phyloP scores from a whole-genome alignment of 2,888 invertebrate genomes.

The Heliconius hortense region DNA sequence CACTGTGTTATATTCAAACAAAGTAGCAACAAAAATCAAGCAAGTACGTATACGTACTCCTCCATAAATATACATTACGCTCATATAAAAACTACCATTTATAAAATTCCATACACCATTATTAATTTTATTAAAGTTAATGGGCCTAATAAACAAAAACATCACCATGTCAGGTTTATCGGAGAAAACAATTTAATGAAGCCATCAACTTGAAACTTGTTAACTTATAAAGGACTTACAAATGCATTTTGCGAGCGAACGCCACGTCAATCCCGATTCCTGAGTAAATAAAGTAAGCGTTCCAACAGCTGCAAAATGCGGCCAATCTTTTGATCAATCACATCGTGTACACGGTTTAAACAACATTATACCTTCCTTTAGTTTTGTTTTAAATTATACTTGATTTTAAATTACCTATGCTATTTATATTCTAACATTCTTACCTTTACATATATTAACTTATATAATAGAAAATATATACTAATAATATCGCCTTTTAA shows the following conservation, averaged over 20 bases:
- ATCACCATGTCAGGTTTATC: conserved; percentile 34
- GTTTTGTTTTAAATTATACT: conserved; percentile 20
- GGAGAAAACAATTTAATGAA: conserved; percentile 59
- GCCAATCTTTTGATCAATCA: conserved; percentile 53
- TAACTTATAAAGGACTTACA: conserved; percentile 50
- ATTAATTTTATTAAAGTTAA: conserved; percentile 28
- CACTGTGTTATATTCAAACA: background rate
- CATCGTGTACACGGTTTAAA: conserved; percentile 34
- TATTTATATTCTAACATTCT: background rate
- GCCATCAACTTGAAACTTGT: conserved; percentile 60
- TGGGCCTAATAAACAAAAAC: conserved; percentile 25
- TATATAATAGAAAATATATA: background rate
- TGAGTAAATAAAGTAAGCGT: conserved; percentile 64
- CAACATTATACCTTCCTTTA: conserved; percentile 31
- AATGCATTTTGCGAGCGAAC: conserved; percentile 58
- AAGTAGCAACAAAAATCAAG: background rate
- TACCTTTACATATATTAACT: background rate
- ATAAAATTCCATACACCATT: conserved; percentile 9
- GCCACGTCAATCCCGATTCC: conserved; percentile 55
- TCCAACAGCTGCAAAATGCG: conserved; percentile 54
- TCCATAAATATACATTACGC: background rate
- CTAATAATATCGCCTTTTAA: background rate
- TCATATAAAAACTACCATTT: background rate
- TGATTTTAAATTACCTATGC: background rate
- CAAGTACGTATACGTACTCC: background rate